A percentile compares a stretch with the other conserved stretches of the same genome.
phyloP scores from a whole-genome alignment of 2,888 invertebrate genomes.

The Tiphia femorata region DNA sequence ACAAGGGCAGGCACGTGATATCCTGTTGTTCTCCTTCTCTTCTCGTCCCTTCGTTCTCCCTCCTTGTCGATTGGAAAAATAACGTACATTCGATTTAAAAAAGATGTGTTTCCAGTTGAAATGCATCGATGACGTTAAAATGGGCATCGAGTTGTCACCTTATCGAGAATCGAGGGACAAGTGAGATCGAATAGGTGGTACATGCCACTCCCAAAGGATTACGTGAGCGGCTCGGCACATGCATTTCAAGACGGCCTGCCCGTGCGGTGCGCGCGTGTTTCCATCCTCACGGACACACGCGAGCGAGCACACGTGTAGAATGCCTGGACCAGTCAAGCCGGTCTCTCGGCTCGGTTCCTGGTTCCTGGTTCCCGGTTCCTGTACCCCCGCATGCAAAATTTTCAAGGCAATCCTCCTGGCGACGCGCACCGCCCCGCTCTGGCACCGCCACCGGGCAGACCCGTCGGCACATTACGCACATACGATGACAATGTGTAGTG shows the following conservation, averaged over 20 bases:
- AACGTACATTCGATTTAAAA: too few relatives aligned
- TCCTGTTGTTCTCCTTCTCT: background rate
- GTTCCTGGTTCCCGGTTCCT: constrained; percentile 56
- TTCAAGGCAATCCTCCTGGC: constrained; percentile 48
- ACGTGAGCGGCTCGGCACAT: constrained; percentile 36
- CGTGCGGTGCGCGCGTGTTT: constrained; percentile 39
- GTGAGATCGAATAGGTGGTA: constrained; percentile 32
- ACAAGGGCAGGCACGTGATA: background rate
- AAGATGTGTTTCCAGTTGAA: too few relatives aligned
- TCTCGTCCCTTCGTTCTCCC: background rate
- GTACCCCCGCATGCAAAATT: constrained; percentile 42
- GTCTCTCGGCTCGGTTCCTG: constrained; percentile 48
- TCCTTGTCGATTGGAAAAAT: too few relatives aligned
- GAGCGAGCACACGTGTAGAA: background rate
- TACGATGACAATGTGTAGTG: background rate
- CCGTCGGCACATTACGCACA: constrained; percentile 26
- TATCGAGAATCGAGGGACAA: constrained; percentile 16
- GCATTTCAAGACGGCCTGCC: constrained; percentile 29
- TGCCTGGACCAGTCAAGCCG: constrained; percentile 51
- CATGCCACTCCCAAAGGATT: constrained; percentile 46
- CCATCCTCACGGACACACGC: constrained; percentile 32
- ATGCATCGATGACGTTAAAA: too few relatives aligned
- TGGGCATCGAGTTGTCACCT: too few relatives aligned
- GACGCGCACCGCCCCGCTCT: constrained; percentile 7
- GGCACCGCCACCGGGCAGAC: too few relatives aligned